Base-by-base conservation (phyloP, 2,888 invertebrate genomes). In the Yponomeuta plumbellus region DNA sequence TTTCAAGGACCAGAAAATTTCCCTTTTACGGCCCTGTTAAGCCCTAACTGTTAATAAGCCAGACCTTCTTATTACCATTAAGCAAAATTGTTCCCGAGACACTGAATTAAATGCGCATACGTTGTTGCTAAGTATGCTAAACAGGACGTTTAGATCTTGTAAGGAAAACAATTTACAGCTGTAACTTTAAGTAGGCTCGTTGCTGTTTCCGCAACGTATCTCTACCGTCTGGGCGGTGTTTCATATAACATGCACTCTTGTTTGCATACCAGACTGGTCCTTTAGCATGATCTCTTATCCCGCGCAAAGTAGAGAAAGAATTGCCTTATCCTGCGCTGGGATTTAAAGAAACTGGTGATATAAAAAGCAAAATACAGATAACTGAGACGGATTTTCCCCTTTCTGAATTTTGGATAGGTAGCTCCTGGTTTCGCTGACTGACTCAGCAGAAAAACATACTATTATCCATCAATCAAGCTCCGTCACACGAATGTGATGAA, bases 391-490 rank as follows among this genome's bases (percentile, higher is more conserved):
- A 44, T 44, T 13, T 13, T 13, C 10, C 11, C 4, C 44, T 6
- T 44, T 44, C 44, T 8, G 44, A 44, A 6, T 44, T 8, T 44
- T 44, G 44, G 44, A 44, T 44, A 13, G 44, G 10, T 44, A 11
- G 44, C 44, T 44, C 0, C 0, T 44, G n/a, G n/a, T 11, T 11
- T 44, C 44, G 10, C 44, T 4, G 6, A 13, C 44, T 6, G 44
- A 44, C 13, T 8, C 44, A 44, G 44, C 2, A 11, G 13, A 44
- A 44, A 4, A 44, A 44, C n/a, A n/a, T n/a, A 39, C 39, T 39
- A 44, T 44, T 44, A 2, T 82, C 71, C 34, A 26, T 61, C 61
- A 26, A 26, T 26, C 11, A 61, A 26, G 23, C 61, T 23, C 26
- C 26, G 11, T 22, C 58, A 21, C 11, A 21, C 21, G 17, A 58